Percentiles rank a stretch among this genome's conserved stretches.
Conservation (phyloP, 2,113 vertebrate species). For the Leuciscus idus region DNA sequence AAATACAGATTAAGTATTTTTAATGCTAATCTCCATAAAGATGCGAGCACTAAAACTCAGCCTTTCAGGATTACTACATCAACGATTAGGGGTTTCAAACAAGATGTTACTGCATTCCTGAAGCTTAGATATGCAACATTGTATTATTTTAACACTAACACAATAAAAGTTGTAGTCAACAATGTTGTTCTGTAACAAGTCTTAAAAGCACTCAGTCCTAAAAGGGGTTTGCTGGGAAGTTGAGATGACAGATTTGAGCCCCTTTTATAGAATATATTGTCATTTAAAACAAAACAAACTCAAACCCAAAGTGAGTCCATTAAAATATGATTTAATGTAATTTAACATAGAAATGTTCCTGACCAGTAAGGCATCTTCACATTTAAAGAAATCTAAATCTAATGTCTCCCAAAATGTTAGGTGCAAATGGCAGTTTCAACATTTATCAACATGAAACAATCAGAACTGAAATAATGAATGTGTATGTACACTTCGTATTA, state of each 20-base stretch:
- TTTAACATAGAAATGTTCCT: background rate
- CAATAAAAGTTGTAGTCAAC: background rate
- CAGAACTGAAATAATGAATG: background rate
- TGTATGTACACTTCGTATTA: background rate
- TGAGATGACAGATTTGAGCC: background rate
- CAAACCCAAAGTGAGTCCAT: background rate
- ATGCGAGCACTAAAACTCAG: background rate
- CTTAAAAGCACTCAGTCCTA: constrained; percentile 15
- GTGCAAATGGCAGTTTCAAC: constrained; percentile 2
- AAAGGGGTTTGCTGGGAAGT: background rate
- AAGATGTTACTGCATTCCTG: background rate
- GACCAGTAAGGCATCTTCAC: constrained; percentile 36
- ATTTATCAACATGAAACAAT: background rate
- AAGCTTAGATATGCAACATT: background rate
- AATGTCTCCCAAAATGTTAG: background rate
- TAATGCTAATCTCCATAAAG: background rate
- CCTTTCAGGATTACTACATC: background rate
- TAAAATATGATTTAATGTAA: background rate
- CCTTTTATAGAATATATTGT: background rate
- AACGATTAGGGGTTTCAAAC: background rate
- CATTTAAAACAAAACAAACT: background rate
- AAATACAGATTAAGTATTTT: background rate
- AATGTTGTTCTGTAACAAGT: background rate
- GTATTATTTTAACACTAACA: background rate
- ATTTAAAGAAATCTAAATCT: background rate